These are phyloP conservation scores for Trachythela sp. DNA, from an alignment of 64 coral and sea anemone species.

Conservation along the genomic window DNA sequence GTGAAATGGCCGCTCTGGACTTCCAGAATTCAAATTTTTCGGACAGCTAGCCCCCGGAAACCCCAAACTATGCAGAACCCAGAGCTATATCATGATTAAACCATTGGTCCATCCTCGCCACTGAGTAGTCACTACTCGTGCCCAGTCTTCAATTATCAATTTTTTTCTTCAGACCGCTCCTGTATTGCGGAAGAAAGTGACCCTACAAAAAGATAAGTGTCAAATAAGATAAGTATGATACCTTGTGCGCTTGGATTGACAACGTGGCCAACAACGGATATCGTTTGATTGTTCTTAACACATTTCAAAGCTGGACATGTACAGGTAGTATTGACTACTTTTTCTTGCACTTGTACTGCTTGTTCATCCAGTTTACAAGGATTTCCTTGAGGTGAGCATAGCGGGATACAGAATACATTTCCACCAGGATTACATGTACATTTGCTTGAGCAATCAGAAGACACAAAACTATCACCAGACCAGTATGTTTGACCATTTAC, in stretches of 20 bases:
- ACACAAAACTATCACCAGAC: background rate
- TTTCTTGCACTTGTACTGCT: background rate
- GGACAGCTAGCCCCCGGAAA: no score
- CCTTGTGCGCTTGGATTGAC: background rate
- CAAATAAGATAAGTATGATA: no score
- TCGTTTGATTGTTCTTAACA: background rate
- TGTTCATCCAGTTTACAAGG: background rate
- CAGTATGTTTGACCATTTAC: background rate
- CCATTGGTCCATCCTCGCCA: no score
- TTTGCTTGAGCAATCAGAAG: background rate
- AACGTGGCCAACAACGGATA: background rate
- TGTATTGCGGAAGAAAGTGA: no score
- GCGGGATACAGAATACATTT: background rate
- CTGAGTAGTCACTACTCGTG: no score
- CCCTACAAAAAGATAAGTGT: no score
- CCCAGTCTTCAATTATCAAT: no score
- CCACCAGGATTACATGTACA: background rate
- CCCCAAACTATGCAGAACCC: no score
- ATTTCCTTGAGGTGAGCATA: background rate
- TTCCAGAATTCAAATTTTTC: no score
- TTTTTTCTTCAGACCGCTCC: no score
- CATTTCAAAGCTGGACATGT: background rate
- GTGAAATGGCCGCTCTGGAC: no score
- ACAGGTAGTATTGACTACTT: background rate
- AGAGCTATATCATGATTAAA: no score